These are phyloP conservation scores for Siderastrea siderea DNA, from an alignment of 92 coral and sea anemone genomes.

Conservation along the genomic window DNA sequence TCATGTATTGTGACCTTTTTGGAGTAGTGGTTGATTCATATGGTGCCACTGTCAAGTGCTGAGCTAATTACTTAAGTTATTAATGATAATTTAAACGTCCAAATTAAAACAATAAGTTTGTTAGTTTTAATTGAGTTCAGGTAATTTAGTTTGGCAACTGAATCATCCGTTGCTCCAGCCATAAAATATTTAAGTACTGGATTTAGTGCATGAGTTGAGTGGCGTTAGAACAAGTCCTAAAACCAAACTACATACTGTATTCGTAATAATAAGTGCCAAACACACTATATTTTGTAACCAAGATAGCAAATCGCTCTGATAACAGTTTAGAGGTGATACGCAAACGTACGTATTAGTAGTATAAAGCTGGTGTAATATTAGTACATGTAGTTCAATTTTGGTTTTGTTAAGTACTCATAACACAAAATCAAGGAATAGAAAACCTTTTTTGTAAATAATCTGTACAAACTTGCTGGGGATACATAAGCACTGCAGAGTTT, in stretches of 20 bases:
- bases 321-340: background rate
- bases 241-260: background rate
- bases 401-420: background rate
- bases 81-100: no score
- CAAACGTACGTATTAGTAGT: background rate
- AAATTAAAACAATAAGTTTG: background rate
- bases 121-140: no score
- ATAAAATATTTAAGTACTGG: background rate
- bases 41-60: no score
- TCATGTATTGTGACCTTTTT: no score
- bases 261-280: conserved; percentile 1
- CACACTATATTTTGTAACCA: background rate
- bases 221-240: background rate
- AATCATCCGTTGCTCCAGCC: background rate
- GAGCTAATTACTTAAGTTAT: no score
- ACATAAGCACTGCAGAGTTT: background rate
- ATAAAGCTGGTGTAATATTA: background rate
- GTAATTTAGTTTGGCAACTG: background rate
- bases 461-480: conserved; percentile 16
- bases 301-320: background rate
- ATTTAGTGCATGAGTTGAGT: background rate
- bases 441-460: conserved; percentile 15
- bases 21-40: no score
- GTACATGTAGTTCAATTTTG: background rate
- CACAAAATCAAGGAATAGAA: background rate